A percentile compares a stretch with the other conserved stretches of the same genome.
Conservation (phyloP, 2,888 invertebrate genomes). For the Rugalucina vietnamica region DNA sequence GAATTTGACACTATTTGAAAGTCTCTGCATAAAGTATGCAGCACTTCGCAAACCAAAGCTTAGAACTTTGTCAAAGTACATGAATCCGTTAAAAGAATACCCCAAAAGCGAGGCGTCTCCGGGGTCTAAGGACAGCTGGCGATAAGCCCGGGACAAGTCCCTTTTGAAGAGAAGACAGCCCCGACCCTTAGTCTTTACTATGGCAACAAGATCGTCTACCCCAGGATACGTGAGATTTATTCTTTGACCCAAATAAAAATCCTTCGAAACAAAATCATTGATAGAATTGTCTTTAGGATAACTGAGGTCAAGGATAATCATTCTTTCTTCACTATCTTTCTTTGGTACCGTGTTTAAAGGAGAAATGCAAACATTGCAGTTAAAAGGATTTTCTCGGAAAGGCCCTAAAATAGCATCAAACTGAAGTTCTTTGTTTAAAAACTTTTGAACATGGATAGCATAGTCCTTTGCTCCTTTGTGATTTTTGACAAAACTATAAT, state of each 20-base stretch:
- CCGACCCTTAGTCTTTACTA: not conserved
- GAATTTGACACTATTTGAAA: not conserved
- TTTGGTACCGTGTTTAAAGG: not conserved
- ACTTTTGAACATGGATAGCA: not conserved
- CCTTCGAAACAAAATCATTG: not conserved
- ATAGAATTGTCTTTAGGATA: not conserved
- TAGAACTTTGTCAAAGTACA: not conserved
- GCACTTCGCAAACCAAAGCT: too few species aligned
- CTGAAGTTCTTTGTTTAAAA: not conserved
- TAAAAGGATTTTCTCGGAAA: not conserved
- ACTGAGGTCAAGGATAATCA: not conserved
- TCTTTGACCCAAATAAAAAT: not conserved
- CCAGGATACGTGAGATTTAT: not conserved
- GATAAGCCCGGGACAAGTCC: not conserved
- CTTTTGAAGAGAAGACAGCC: not conserved
- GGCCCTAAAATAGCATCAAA: not conserved
- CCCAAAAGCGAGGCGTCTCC: not conserved
- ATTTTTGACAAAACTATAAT: not conserved
- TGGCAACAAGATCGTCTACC: not conserved
- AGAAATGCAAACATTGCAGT: not conserved
- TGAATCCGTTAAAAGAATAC: not conserved
- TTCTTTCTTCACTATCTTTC: not conserved
- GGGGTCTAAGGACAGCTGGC: not conserved
- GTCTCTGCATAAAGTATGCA: not conserved
- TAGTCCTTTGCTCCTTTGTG: not conserved